Percentiles rank a stretch among this genome's conserved stretches.
phyloP scores from a whole-genome alignment of 92 coral and sea anemone genomes.

The Ricordea florida region DNA sequence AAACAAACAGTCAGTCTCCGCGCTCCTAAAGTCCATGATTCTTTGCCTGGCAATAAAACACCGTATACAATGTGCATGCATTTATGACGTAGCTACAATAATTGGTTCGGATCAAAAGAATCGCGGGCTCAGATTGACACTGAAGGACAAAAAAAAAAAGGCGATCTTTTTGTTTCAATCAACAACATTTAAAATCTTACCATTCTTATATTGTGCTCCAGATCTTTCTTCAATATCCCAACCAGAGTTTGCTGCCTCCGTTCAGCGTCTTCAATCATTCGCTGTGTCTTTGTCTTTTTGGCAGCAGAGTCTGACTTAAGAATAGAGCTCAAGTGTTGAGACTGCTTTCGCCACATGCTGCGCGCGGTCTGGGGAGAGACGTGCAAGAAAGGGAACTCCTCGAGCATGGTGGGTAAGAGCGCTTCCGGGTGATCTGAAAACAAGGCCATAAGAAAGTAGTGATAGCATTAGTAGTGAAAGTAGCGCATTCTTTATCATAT shows the following conservation, averaged over 20 bases:
- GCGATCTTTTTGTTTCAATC: not conserved
- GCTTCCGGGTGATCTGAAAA: slow-evolving; percentile 64
- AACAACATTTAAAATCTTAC: slow-evolving; percentile 53
- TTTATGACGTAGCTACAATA: too few species aligned
- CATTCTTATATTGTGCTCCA: slow-evolving; percentile 92
- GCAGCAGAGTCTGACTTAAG: slow-evolving; percentile 70
- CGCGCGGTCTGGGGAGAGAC: slow-evolving; percentile 98
- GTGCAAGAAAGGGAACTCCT: slow-evolving; percentile 97
- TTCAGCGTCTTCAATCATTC: slow-evolving; percentile 91
- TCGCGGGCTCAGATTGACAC: too few species aligned
- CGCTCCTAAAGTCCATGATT: too few species aligned
- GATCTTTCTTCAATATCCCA: slow-evolving; percentile 84
- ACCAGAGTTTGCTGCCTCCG: slow-evolving; percentile 83
- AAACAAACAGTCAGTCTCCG: not conserved
- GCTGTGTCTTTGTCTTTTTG: slow-evolving; percentile 78
- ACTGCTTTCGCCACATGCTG: slow-evolving; percentile 93
- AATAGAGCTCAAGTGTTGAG: slow-evolving; percentile 80
- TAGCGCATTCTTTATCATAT: too few species aligned
- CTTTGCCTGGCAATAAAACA: too few species aligned
- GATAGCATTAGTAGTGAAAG: too few species aligned
- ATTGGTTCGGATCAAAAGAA: too few species aligned
- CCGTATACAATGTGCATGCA: too few species aligned
- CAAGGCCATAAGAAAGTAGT: not conserved
- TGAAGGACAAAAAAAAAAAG: not conserved
- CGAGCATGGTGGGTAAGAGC: slow-evolving; percentile 86